phyloP scores from a whole-genome alignment of 2,888 invertebrate genomes.

The Leucania comma region DNA sequence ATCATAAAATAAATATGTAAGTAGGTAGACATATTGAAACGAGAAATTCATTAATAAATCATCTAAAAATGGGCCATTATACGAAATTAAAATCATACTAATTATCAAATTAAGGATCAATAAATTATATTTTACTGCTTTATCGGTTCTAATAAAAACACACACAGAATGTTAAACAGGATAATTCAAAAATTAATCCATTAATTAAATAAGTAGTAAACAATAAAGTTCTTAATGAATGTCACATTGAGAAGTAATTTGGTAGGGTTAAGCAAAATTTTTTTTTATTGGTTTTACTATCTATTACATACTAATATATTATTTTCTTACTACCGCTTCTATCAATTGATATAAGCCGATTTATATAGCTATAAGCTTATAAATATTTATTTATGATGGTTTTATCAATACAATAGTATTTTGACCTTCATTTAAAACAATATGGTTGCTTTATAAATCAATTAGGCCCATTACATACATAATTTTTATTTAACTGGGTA shows the following conservation, averaged over 20 bases:
- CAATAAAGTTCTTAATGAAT: constrained; percentile 52
- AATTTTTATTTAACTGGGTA: constrained; percentile 25
- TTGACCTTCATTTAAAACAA: constrained; percentile 17
- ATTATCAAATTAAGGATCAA: constrained; percentile 33
- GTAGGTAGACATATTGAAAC: neutral
- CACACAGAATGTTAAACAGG: constrained; percentile 2
- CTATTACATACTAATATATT: neutral
- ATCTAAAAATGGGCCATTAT: constrained; percentile 6
- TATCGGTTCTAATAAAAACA: constrained; percentile 2
- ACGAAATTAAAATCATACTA: constrained; percentile 40
- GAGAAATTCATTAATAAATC: constrained; percentile 8
- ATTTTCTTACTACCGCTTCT: constrained; percentile 5
- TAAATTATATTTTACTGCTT: constrained; percentile 33
- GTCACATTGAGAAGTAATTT: constrained; percentile 58
- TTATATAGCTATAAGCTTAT: constrained; percentile 15
- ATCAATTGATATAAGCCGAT: neutral
- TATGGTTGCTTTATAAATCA: constrained; percentile 35
- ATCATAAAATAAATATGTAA: neutral
- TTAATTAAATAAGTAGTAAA: constrained; percentile 24
- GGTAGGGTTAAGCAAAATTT: constrained; percentile 10
- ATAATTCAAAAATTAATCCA: constrained; percentile 5
- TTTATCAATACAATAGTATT: constrained; percentile 27
- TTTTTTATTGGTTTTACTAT: too few relatives aligned
- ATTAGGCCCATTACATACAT: constrained; percentile 28
- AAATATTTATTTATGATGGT: constrained; percentile 35